These are phyloP conservation scores for Pygoscelis adeliae DNA, from an alignment of 2,113 vertebrate species.

Conservation along the genomic window DNA sequence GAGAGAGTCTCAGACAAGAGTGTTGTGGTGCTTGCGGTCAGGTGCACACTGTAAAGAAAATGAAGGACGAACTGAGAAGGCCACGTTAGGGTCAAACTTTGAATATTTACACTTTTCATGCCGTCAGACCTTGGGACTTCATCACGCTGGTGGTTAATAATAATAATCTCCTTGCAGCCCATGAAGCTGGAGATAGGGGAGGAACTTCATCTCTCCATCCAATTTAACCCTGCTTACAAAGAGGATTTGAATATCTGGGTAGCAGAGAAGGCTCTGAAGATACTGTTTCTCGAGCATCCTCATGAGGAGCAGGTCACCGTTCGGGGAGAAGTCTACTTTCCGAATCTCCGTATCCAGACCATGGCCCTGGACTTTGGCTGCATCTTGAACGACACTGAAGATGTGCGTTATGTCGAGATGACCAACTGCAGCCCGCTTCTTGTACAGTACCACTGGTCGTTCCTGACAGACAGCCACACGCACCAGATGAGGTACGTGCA, in stretches of 20 bases:
- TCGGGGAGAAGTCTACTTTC: constrained; percentile 80
- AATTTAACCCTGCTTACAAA: constrained; percentile 79
- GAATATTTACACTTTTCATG: not conserved
- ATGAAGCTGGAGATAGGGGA: constrained; percentile 68
- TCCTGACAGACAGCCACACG: constrained; percentile 45
- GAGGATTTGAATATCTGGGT: constrained; percentile 63
- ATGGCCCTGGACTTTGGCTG: constrained; percentile 85
- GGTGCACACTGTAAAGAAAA: no score
- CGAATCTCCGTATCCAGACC: constrained; percentile 82
- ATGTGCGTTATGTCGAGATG: constrained; percentile 67
- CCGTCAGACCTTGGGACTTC: not conserved
- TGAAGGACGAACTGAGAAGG: not conserved
- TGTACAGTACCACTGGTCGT: constrained; percentile 83
- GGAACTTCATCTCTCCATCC: constrained; percentile 75
- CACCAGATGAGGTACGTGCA: constrained; percentile 72
- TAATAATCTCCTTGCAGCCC: constrained; percentile 66
- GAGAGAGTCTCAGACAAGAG: not conserved
- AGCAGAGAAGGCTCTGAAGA: constrained; percentile 73
- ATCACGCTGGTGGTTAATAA: not conserved
- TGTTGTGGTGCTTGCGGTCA: not conserved
- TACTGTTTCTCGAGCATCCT: constrained; percentile 81
- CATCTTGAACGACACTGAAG: constrained; percentile 79
- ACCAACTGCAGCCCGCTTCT: constrained; percentile 83
- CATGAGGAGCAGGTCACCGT: constrained; percentile 74
- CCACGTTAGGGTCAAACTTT: fast-evolving